Evolutionary conservation across 1,140 invertebrate genomes (phyloP).

Genomic region (Geopemphigus sp.): DNA sequence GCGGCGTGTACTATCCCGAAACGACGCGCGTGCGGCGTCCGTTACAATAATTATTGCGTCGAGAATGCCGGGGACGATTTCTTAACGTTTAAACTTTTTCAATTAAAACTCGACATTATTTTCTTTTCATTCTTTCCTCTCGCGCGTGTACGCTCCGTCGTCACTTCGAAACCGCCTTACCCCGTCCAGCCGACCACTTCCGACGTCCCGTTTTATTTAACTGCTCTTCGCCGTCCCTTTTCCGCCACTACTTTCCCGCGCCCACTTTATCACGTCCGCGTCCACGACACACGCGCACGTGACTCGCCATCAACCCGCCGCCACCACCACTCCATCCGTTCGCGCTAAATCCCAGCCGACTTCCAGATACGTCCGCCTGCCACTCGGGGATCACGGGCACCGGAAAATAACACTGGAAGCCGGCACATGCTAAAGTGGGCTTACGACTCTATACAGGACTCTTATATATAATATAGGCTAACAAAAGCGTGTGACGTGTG

Average conservation of each 20-base stretch:
- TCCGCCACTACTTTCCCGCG: neutral
- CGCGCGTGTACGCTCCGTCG: no score
- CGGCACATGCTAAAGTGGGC: conserved; percentile 41
- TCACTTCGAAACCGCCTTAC: neutral
- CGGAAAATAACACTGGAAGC: conserved; percentile 42
- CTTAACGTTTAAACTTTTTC: conserved; percentile 43
- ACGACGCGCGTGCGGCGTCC: no score
- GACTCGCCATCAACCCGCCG: no score
- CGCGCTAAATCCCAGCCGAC: neutral
- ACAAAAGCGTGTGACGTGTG: conserved; percentile 46
- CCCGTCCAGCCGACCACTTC: neutral
- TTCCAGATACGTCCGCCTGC: neutral
- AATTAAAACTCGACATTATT: conserved; percentile 47
- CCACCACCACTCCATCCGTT: no score
- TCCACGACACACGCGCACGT: neutral
- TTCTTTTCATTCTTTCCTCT: neutral
- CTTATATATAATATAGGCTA: conserved; percentile 8
- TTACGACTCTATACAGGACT: conserved; percentile 35
- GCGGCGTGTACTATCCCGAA: no score
- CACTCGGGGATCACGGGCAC: conserved; percentile 27
- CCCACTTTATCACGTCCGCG: neutral
- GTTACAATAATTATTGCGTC: conserved; percentile 13
- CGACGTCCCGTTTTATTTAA: no score
- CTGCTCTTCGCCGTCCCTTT: neutral
- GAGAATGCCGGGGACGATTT: conserved; percentile 16